A percentile compares a stretch with the other conserved stretches of the same genome.
phyloP scores from a whole-genome alignment of 2,797 vertebrate genomes.

The Macroramphosus scolopax region DNA sequence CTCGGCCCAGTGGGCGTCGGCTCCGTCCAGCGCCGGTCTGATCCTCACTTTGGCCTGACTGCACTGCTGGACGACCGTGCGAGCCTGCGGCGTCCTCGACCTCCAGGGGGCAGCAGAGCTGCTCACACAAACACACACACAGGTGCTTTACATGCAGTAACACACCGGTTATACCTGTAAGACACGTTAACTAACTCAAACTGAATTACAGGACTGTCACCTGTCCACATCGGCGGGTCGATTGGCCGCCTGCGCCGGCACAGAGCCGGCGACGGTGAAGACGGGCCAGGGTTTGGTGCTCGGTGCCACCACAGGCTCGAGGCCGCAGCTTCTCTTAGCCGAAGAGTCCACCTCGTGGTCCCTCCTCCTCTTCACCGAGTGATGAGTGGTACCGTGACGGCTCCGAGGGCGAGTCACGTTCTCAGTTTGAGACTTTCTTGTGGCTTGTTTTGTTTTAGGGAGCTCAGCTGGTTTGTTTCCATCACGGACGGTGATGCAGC shows the following conservation, averaged over 20 bases:
- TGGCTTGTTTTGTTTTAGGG: background rate
- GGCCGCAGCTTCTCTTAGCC: conserved; percentile 3
- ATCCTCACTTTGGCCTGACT: conserved; percentile 55
- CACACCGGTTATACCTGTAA: too few species aligned
- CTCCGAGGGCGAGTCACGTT: background rate
- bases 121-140: background rate
- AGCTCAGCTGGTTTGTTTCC: background rate
- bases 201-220: too few species aligned
- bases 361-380: conserved; percentile 16
- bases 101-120: conserved; percentile 10
- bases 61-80: conserved; percentile 68
- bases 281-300: conserved; percentile 60
- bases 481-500: conserved; percentile 7
- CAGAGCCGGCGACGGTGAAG: conserved; percentile 31
- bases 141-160: background rate
- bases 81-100: conserved; percentile 54
- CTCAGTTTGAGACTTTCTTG: background rate
- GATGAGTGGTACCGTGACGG: background rate
- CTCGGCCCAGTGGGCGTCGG: conserved; percentile 64
- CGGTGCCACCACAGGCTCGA: conserved; percentile 36
- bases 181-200: too few species aligned
- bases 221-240: background rate
- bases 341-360: background rate
- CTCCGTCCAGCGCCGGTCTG: conserved; percentile 40
- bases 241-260: background rate